Conservation (phyloP, 1,140 invertebrate species). For the Drosophila albomicans region DNA sequence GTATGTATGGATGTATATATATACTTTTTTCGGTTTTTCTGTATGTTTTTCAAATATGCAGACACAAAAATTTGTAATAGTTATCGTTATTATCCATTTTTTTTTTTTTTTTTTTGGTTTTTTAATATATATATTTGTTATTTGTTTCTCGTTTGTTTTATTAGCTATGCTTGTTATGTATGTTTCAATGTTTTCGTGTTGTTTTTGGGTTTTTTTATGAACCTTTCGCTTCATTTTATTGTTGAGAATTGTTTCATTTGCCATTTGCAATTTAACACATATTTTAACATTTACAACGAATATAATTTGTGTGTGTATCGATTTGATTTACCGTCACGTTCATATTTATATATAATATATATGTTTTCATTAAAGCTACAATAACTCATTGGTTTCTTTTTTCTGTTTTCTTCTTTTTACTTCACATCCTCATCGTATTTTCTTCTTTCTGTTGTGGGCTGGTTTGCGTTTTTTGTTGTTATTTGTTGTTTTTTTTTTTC, state of each 20-base stretch:
- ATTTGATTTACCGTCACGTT: slow-evolving; percentile 45
- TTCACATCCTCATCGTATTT: background rate
- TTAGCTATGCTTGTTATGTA: slow-evolving; percentile 59
- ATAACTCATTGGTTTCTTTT: slow-evolving; percentile 43
- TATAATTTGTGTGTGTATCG: slow-evolving; percentile 42
- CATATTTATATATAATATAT: slow-evolving; percentile 19
- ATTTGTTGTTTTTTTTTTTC: background rate
- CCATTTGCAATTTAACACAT: slow-evolving; percentile 42
- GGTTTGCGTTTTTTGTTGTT: slow-evolving; percentile 47
- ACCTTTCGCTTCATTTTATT: slow-evolving; percentile 46
- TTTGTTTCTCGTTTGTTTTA: slow-evolving; percentile 23
- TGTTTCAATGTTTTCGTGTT: slow-evolving; percentile 8
- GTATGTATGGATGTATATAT: slow-evolving; percentile 37
- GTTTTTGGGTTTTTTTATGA: slow-evolving; percentile 25
- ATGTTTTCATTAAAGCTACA: slow-evolving; percentile 56
- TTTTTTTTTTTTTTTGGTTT: slow-evolving; percentile 36
- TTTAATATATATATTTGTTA: slow-evolving; percentile 5
- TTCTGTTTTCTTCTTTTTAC: background rate
- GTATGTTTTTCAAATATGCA: slow-evolving; percentile 59
- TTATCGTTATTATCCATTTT: slow-evolving; percentile 60
- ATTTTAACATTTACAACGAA: slow-evolving; percentile 65
- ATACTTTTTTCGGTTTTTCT: slow-evolving; percentile 46
- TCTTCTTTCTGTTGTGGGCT: slow-evolving; percentile 55
- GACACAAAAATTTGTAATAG: slow-evolving; percentile 73
- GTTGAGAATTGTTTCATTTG: slow-evolving; percentile 39